A percentile compares a stretch with the other conserved stretches of the same genome.
Evolutionary conservation across 2,113 vertebrate species (phyloP).

Genomic region (Sander vitreus): DNA sequence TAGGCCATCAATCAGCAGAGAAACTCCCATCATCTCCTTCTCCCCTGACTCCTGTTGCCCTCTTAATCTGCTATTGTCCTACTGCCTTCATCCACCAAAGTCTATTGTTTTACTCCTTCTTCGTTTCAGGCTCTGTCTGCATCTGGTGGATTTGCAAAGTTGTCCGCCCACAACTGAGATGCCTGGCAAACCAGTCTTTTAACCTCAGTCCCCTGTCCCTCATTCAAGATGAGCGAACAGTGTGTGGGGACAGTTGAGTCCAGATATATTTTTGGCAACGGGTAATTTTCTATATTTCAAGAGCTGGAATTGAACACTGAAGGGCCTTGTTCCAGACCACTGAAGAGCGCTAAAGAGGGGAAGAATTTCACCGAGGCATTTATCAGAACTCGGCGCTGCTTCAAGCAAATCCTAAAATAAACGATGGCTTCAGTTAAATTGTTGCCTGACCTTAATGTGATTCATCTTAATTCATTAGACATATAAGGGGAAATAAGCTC

Average conservation of each 20-base stretch:
- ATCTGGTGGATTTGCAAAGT: slow-evolving; percentile 31
- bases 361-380: slow-evolving; percentile 49
- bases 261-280: slow-evolving; percentile 53
- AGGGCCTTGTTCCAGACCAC: slow-evolving; percentile 52
- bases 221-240: slow-evolving; percentile 32
- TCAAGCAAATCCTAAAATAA: slow-evolving; percentile 59
- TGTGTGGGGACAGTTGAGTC: neutral
- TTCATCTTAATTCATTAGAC: slow-evolving; percentile 51
- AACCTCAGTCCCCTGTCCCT: slow-evolving; percentile 36
- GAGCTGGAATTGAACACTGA: slow-evolving; percentile 22
- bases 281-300: slow-evolving; percentile 64
- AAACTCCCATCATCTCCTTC: slow-evolving; percentile 46
- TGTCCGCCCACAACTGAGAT: slow-evolving; percentile 29
- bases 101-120: slow-evolving; percentile 35
- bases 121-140: slow-evolving; percentile 11
- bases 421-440: slow-evolving; percentile 20
- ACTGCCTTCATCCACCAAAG: slow-evolving; percentile 24
- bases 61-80: slow-evolving; percentile 48
- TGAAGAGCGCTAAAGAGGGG: slow-evolving; percentile 43
- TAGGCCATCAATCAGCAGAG: slow-evolving; percentile 56
- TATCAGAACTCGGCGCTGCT: slow-evolving; percentile 29
- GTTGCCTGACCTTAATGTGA: slow-evolving; percentile 30
- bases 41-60: slow-evolving; percentile 41
- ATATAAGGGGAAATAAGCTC: slow-evolving; percentile 25
- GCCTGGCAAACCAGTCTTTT: slow-evolving; percentile 36